These are phyloP conservation scores for Sminthurinus aureus DNA, from an alignment of 2,888 invertebrate species.

Conservation along the genomic window DNA sequence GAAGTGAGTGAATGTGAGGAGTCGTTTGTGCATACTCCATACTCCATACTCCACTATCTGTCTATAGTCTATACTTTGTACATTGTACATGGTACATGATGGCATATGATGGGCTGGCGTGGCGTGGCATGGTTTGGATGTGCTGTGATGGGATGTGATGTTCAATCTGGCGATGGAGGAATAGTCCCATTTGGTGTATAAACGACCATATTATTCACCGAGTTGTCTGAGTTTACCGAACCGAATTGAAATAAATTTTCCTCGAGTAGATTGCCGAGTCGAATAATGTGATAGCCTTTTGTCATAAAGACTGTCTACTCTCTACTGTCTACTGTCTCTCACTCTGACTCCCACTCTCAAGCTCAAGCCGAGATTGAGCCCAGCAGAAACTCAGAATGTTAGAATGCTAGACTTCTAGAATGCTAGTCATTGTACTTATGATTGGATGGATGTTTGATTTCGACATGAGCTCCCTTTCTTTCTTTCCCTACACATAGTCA, in stretches of 20 bases:
- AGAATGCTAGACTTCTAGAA: background rate
- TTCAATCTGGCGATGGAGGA: constrained; percentile 7
- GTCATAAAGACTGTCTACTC: constrained; percentile 30
- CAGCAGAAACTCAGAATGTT: no score
- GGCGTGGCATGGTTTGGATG: background rate
- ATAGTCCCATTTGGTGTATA: constrained; percentile 37
- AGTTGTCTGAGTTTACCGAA: constrained; percentile 43
- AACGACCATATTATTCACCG: constrained; percentile 44
- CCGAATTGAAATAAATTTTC: constrained; percentile 39
- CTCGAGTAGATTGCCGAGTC: constrained; percentile 39
- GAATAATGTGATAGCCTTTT: constrained; percentile 40
- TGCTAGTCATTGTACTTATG: constrained; percentile 31
- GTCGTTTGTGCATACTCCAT: background rate
- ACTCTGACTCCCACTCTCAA: background rate
- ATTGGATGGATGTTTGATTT: constrained; percentile 36
- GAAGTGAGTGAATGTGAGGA: constrained; percentile 15
- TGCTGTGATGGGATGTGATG: background rate
- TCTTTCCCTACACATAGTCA: constrained; percentile 2
- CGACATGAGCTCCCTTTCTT: constrained; percentile 17
- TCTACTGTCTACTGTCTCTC: no score
- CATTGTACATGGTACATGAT: background rate
- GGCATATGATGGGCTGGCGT: background rate
- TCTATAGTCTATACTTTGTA: background rate
- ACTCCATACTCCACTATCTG: background rate
- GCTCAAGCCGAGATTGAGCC: no score